Percentiles rank a stretch among this genome's conserved stretches.
phyloP scores from a whole-genome alignment of 35 echinoderm and acorn worm species.

The Patiria miniata region DNA sequence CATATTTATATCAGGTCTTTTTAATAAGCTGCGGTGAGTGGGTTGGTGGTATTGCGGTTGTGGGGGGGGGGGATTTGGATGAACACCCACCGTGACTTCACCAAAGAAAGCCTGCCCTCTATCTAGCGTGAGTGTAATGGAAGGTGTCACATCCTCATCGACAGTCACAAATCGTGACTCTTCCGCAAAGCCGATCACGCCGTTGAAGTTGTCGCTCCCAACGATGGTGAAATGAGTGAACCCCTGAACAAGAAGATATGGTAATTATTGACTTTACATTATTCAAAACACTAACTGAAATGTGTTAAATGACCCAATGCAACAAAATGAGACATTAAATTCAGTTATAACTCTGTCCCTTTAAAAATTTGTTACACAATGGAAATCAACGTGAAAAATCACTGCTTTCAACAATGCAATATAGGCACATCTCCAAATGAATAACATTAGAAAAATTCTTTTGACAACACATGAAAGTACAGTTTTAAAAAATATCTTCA shows the following conservation, averaged over 20 bases:
- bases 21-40: no score
- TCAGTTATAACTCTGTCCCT: no score
- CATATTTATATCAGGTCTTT: no score
- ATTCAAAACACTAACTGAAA: neutral
- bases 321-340: neutral
- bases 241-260: slow-evolving; percentile 46
- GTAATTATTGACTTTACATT: neutral
- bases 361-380: no score
- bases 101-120: slow-evolving; percentile 95
- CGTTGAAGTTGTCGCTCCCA: slow-evolving; percentile 95
- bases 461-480: no score
- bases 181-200: slow-evolving; percentile 75
- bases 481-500: no score
- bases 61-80: no score
- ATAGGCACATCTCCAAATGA: no score
- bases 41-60: no score
- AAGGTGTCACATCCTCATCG: slow-evolving; percentile 65
- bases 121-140: slow-evolving; percentile 61
- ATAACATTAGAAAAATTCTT: no score
- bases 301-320: neutral
- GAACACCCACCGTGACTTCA: slow-evolving; percentile 71
- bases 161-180: slow-evolving; percentile 61
- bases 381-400: no score
- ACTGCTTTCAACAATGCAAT: no score
- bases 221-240: slow-evolving; percentile 70